These are phyloP conservation scores for Drosophila longiperda DNA, from an alignment of 2,888 invertebrate genomes.

Conservation along the genomic window DNA sequence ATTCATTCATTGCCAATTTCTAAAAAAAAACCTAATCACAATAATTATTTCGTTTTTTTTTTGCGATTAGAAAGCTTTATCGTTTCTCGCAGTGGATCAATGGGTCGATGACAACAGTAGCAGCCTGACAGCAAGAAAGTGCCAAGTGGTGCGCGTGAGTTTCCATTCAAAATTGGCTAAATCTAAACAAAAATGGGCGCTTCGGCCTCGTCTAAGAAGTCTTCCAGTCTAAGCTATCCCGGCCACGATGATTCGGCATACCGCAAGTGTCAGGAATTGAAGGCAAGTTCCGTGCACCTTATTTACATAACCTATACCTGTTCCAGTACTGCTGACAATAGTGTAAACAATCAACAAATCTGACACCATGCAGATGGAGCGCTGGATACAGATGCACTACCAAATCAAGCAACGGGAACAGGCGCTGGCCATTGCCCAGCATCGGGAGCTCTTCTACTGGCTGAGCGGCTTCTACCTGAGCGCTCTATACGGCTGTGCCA, in stretches of 20 bases:
- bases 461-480: conserved; percentile 88
- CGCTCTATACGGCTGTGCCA: conserved; percentile 85
- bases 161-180: conserved; percentile 1
- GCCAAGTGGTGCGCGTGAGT: conserved; percentile 9
- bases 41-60: neutral
- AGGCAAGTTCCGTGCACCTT: conserved; percentile 57
- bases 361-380: conserved; percentile 87
- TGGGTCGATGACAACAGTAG: conserved; percentile 46
- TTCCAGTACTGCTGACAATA: neutral
- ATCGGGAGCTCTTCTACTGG: conserved; percentile 91
- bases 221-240: conserved; percentile 59
- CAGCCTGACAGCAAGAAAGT: conserved; percentile 8
- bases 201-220: conserved; percentile 66
- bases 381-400: conserved; percentile 92
- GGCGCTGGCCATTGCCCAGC: conserved; percentile 89
- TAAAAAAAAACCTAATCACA: neutral
- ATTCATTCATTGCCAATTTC: neutral
- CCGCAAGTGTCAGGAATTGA: conserved; percentile 80
- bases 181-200: conserved; percentile 69
- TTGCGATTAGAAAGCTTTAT: neutral
- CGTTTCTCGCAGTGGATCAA: conserved; percentile 11
- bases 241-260: conserved; percentile 80
- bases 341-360: neutral
- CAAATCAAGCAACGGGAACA: conserved; percentile 91
- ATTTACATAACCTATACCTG: conserved; percentile 23